Evolutionary conservation across 2,797 vertebrate genomes (phyloP).

Genomic region (Chiroxiphia lanceolata): DNA sequence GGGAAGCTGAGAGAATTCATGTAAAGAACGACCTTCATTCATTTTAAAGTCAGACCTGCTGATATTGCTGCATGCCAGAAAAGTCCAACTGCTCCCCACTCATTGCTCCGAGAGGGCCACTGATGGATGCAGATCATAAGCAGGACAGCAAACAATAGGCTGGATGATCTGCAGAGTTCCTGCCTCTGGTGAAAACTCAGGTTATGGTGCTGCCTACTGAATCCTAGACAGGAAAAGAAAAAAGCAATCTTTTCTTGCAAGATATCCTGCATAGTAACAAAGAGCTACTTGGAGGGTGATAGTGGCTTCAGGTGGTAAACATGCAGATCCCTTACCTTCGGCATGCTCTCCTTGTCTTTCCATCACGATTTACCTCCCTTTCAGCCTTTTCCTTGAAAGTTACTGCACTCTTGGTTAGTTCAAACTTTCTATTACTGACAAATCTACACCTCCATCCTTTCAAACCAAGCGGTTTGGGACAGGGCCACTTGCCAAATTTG

Average conservation of each 20-base stretch:
- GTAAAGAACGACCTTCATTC: slow-evolving; percentile 18
- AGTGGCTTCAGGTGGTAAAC: not conserved
- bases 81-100: not conserved
- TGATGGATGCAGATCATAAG: not conserved
- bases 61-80: not conserved
- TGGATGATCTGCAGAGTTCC: not conserved
- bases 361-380: not conserved
- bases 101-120: not conserved
- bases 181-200: not conserved
- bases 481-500: not conserved
- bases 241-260: not conserved
- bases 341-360: not conserved
- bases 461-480: not conserved
- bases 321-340: not conserved
- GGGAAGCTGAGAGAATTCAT: not conserved
- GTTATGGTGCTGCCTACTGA: not conserved
- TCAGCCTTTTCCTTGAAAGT: not conserved
- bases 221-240: not conserved
- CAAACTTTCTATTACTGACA: not conserved
- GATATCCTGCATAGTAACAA: not conserved
- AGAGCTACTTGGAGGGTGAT: not conserved
- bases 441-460: not conserved
- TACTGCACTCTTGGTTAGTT: not conserved
- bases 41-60: slow-evolving; percentile 17
- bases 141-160: not conserved